Percentiles rank a stretch among this genome's conserved stretches.
These are phyloP conservation scores for Eulimnadia texana DNA, from an alignment of 1,140 invertebrate genomes.

Conservation along the genomic window DNA sequence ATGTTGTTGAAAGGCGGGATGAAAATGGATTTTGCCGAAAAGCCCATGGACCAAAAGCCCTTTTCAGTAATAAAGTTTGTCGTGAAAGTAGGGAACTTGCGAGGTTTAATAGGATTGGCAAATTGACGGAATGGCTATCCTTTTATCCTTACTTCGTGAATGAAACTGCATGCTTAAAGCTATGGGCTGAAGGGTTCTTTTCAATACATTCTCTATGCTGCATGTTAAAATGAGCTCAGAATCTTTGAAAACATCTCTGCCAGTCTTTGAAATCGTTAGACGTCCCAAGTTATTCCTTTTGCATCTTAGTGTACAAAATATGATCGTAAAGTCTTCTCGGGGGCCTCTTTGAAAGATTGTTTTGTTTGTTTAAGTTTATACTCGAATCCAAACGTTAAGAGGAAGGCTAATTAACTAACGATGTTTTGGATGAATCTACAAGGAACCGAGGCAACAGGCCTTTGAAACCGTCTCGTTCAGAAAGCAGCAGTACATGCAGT, in stretches of 20 bases:
- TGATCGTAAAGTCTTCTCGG: background rate
- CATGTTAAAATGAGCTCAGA: too few relatives aligned
- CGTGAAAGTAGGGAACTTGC: background rate
- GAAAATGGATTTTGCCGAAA: background rate
- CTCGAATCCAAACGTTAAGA: too few relatives aligned
- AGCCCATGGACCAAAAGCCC: background rate
- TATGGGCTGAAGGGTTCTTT: too few relatives aligned
- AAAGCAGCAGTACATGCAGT: conserved; percentile 45
- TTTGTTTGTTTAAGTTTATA: background rate
- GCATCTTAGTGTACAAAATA: background rate
- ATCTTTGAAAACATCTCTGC: too few relatives aligned
- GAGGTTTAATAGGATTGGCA: too few relatives aligned
- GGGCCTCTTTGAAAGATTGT: too few relatives aligned
- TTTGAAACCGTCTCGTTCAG: conserved; percentile 13
- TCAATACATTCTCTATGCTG: too few relatives aligned
- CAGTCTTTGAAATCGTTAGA: background rate
- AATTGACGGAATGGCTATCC: too few relatives aligned
- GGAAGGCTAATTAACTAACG: too few relatives aligned
- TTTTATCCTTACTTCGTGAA: too few relatives aligned
- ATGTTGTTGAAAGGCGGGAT: background rate
- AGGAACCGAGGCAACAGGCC: conserved; percentile 4
- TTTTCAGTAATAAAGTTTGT: background rate
- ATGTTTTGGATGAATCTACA: too few relatives aligned
- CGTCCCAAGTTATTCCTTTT: background rate
- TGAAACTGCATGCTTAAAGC: too few relatives aligned